Percentiles rank a stretch among this genome's conserved stretches.
phyloP scores from a whole-genome alignment of 2,113 vertebrate species.

The Melozone crissalis region DNA sequence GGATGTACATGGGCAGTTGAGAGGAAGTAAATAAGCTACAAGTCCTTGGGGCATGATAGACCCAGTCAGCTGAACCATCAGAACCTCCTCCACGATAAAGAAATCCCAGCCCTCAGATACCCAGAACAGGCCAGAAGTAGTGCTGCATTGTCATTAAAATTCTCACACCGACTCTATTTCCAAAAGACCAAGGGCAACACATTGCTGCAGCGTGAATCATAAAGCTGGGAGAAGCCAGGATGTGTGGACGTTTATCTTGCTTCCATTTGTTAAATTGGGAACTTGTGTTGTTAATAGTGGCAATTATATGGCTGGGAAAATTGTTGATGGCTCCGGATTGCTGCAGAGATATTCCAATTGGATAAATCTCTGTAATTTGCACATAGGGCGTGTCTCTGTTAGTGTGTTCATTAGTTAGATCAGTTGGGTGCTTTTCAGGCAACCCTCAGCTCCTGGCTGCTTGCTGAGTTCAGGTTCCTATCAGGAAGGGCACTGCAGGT shows the following conservation, averaged over 20 bases:
- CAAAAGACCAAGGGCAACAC: conserved; percentile 24
- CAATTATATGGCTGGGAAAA: conserved; percentile 58
- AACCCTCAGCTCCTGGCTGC: neutral
- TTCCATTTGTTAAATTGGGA: conserved; percentile 45
- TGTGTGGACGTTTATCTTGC: conserved; percentile 14
- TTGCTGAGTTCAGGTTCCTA: neutral
- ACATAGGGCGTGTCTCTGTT: neutral
- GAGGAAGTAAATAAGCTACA: neutral
- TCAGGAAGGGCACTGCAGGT: neutral
- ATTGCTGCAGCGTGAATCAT: neutral
- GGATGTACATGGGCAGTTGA: neutral
- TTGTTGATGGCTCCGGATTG: neutral
- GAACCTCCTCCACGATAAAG: neutral
- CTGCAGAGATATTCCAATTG: conserved; percentile 44
- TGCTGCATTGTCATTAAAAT: conserved; percentile 42
- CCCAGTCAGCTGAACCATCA: neutral
- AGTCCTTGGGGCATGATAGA: neutral
- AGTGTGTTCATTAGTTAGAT: neutral
- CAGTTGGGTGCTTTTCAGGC: conserved; percentile 1
- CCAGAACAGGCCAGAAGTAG: neutral
- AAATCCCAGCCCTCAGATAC: neutral
- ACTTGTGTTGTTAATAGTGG: conserved; percentile 26
- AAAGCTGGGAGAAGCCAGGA: conserved; percentile 27
- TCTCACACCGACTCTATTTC: neutral
- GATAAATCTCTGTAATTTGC: conserved; percentile 12